phyloP scores from a whole-genome alignment of 2,797 vertebrate genomes.

The Epinephelus coioides region DNA sequence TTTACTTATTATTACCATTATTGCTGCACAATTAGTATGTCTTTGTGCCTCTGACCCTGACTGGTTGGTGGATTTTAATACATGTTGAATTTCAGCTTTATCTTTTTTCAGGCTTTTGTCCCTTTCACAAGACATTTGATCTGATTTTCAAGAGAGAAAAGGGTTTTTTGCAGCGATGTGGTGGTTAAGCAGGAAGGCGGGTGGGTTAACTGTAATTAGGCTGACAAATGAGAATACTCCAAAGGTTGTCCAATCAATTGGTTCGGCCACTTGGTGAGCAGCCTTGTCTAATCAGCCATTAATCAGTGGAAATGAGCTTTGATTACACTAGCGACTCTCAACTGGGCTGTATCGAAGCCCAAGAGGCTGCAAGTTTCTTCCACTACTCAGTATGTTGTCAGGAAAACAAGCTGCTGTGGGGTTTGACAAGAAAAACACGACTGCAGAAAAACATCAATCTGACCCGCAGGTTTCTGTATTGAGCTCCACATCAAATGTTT shows the following conservation, averaged over 20 bases:
- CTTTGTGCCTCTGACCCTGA: background rate
- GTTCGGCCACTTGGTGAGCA: conserved; percentile 4
- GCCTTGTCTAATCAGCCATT: conserved; percentile 14
- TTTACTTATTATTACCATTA: background rate
- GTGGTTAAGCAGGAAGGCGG: background rate
- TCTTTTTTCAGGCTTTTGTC: background rate
- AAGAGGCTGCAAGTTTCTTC: conserved; percentile 6
- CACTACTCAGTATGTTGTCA: background rate
- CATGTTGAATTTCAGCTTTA: background rate
- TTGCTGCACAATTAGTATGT: conserved; percentile 22
- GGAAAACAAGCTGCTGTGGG: background rate
- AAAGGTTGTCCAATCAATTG: conserved; percentile 23
- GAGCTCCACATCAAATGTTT: background rate
- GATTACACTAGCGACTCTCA: background rate
- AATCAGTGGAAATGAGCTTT: conserved; percentile 33
- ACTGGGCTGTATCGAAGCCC: background rate
- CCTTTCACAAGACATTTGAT: background rate
- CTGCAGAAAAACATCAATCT: background rate
- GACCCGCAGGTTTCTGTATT: background rate
- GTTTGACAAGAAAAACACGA: background rate
- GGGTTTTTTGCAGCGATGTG: background rate
- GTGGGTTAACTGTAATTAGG: background rate
- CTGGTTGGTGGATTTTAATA: background rate
- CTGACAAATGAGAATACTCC: conserved; percentile 12
- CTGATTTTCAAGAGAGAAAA: background rate